These are phyloP conservation scores for Bombus breviceps DNA, from an alignment of 1,140 invertebrate genomes.

Conservation along the genomic window DNA sequence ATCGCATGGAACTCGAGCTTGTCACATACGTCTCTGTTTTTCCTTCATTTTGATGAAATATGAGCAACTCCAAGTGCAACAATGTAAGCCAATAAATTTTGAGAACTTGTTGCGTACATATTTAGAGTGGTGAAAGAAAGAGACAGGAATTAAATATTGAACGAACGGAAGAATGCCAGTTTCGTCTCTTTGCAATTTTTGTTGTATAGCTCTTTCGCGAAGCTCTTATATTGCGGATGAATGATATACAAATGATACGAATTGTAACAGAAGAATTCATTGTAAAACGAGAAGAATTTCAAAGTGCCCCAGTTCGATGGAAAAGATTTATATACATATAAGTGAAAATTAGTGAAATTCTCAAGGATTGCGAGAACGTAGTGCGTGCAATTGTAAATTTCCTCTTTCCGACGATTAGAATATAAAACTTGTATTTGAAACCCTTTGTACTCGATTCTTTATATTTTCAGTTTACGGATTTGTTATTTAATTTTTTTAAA, in stretches of 20 bases:
- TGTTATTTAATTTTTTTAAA: not conserved
- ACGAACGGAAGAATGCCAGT: not conserved
- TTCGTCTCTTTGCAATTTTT: not conserved
- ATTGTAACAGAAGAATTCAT: not conserved
- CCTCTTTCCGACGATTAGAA: not conserved
- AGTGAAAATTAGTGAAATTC: not conserved
- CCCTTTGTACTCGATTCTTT: not conserved
- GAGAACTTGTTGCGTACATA: not conserved
- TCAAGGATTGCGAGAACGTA: conserved; percentile 23
- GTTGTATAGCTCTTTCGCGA: not conserved
- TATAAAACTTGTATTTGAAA: not conserved
- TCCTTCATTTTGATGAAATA: not conserved
- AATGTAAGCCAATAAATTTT: not conserved
- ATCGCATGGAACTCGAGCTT: not conserved
- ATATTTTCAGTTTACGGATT: not conserved
- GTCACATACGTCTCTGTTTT: not conserved
- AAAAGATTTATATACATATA: conserved; percentile 49
- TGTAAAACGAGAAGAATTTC: conserved; percentile 15
- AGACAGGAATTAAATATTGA: not conserved
- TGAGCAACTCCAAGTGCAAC: not conserved
- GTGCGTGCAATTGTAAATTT: conserved; percentile 34
- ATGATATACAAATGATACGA: not conserved
- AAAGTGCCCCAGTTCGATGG: conserved; percentile 37
- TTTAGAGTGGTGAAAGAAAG: not conserved
- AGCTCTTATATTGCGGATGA: not conserved